These are phyloP conservation scores for Hyppa rectilinea DNA, from an alignment of 2,888 invertebrate species.

Conservation along the genomic window DNA sequence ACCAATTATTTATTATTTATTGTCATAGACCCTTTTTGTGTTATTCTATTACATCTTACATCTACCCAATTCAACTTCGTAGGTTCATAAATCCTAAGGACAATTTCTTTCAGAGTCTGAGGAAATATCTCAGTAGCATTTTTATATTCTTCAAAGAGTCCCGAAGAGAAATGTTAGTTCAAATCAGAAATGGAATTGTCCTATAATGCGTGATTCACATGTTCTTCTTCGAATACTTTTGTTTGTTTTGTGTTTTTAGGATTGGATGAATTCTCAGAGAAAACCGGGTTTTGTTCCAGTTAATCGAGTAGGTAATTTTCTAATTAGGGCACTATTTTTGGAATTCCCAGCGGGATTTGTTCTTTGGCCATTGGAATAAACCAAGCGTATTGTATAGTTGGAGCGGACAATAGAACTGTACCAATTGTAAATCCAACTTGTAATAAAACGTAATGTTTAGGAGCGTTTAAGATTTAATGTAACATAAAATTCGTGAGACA, in stretches of 20 bases:
- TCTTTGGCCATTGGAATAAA: slow-evolving; percentile 7
- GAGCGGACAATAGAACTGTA: not conserved
- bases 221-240: slow-evolving; percentile 27
- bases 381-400: slow-evolving; percentile 6
- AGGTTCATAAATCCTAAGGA: slow-evolving; percentile 29
- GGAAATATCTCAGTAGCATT: slow-evolving; percentile 17
- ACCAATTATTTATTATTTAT: not conserved
- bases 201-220: slow-evolving; percentile 28
- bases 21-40: not conserved
- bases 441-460: not conserved
- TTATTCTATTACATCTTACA: slow-evolving; percentile 20
- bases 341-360: slow-evolving; percentile 17
- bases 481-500: slow-evolving; percentile 9
- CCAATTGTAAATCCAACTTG: not conserved
- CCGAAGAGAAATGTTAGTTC: slow-evolving; percentile 43
- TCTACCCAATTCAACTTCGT: slow-evolving; percentile 22
- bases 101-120: slow-evolving; percentile 10
- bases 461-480: not conserved
- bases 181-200: slow-evolving; percentile 38
- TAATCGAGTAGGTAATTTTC: slow-evolving; percentile 34
- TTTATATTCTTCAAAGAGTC: slow-evolving; percentile 32
- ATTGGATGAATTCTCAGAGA: slow-evolving; percentile 5
- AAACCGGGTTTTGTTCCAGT: slow-evolving; percentile 20
- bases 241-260: slow-evolving; percentile 20
- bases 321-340: slow-evolving; percentile 40